Evolutionary conservation across 2,888 invertebrate species (phyloP), one percentile per base, ranked within the genome.

Genomic region (Hesperia comma): DNA sequence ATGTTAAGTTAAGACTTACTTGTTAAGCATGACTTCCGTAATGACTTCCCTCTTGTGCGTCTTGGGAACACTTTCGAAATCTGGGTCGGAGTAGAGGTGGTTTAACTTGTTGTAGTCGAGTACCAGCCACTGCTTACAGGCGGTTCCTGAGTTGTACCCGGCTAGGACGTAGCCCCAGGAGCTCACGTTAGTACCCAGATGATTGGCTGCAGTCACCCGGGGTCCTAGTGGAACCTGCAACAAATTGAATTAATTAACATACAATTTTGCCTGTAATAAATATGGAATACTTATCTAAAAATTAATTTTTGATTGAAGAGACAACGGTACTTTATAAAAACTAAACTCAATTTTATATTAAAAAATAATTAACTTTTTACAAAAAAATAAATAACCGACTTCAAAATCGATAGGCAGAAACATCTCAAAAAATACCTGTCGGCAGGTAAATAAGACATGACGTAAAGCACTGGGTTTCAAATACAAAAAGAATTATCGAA

Each of bases 41-140:
- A 87, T 75, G 14, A 83, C 73, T 63, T 87, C 84, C 46, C 79
- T 86, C 37, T 76, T 72, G 37, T 72, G 72, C 14, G 51, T 62
- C 33, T 70, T 75, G 8, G 68, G 60, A n/a, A 72, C n/a, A 33
- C 41, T 51, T 67, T 77, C 62, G 43, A 61, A 37, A 4, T 62
- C 72, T 49, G 74, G 70, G 1, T 71, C 72, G 0, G 74, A 70
- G 21, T 78, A 79, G 4, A 87, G 72, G 2, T 80, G 74, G 53
- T 83, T 79, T 64, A 95, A 94, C 70, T 93, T 92, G 60, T 94
- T 94, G 78, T 95, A 95, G 83, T 97, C 96, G 0, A 97, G 93
- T 6, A 96, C 93, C 75, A 97, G 94, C 98, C 98, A 98, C 81
- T 98, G 97, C 79, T 97, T 97, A 83, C 96, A 96, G 68, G 96